These are phyloP conservation scores for Agonum fuliginosum DNA, from an alignment of 2,888 invertebrate species.

Conservation along the genomic window DNA sequence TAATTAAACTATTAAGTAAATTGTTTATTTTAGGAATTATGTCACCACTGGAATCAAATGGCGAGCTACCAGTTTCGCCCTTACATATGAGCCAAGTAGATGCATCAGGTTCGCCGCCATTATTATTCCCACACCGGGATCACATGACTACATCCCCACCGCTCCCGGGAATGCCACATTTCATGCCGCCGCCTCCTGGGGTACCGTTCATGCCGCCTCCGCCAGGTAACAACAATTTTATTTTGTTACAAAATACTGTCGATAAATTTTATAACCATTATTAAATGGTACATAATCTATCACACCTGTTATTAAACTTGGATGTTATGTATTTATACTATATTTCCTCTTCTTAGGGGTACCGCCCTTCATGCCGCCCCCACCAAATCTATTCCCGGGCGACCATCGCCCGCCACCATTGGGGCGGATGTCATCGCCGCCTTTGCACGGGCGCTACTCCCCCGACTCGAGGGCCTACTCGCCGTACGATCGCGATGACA, in stretches of 20 bases:
- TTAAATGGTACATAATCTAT: too few species aligned
- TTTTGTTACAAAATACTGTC: background rate
- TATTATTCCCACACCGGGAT: slow-evolving; percentile 70
- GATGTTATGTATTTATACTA: background rate
- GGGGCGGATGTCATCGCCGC: slow-evolving; percentile 76
- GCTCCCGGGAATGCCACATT: slow-evolving; percentile 75
- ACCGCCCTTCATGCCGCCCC: slow-evolving; percentile 73
- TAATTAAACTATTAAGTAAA: background rate
- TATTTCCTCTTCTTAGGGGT: slow-evolving; percentile 52
- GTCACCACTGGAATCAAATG: slow-evolving; percentile 75
- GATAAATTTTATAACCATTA: too few species aligned
- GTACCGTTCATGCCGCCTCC: slow-evolving; percentile 80
- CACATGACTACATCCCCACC: slow-evolving; percentile 72
- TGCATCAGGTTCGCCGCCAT: slow-evolving; percentile 72
- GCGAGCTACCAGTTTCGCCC: slow-evolving; percentile 73
- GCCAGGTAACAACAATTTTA: slow-evolving; percentile 63
- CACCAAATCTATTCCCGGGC: slow-evolving; percentile 71
- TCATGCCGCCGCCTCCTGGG: slow-evolving; percentile 80
- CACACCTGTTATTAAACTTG: background rate
- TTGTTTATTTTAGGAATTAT: slow-evolving; percentile 71
- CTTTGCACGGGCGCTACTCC: slow-evolving; percentile 73
- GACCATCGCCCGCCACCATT: slow-evolving; percentile 76
- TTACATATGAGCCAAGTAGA: slow-evolving; percentile 71
- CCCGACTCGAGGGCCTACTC: slow-evolving; percentile 72
- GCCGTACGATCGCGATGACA: slow-evolving; percentile 78